phyloP scores from a whole-genome alignment of 2,797 vertebrate genomes.

The Leptatherina wallacei region DNA sequence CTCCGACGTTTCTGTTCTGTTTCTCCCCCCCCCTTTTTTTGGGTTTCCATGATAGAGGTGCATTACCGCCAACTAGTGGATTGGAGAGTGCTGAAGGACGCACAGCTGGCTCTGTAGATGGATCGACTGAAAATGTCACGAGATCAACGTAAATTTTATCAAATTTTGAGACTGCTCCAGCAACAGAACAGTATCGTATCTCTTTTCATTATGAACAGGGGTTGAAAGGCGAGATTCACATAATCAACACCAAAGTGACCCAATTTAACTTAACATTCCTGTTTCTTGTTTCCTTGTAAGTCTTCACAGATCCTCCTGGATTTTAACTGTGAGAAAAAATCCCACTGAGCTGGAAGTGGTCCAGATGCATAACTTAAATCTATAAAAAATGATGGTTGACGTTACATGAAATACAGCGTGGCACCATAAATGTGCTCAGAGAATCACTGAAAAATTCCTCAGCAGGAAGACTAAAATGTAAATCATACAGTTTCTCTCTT shows the following conservation, averaged over 20 bases:
- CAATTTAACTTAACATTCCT: neutral
- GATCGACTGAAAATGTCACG: neutral
- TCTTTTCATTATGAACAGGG: neutral
- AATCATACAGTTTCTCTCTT: constrained; percentile 28
- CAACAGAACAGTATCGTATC: neutral
- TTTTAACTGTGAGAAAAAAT: constrained; percentile 11
- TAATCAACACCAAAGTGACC: neutral
- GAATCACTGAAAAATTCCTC: constrained; percentile 4
- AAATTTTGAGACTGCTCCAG: neutral
- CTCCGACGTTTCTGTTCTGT: neutral
- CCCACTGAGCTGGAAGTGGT: neutral
- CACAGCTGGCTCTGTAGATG: neutral
- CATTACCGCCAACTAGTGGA: neutral
- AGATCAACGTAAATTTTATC: neutral
- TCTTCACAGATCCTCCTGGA: neutral
- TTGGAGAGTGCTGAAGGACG: neutral
- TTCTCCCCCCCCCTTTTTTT: too few species aligned
- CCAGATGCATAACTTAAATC: neutral
- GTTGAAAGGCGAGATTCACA: neutral
- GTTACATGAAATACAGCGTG: neutral
- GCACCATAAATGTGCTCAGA: constrained; percentile 2
- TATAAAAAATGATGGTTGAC: constrained; percentile 2
- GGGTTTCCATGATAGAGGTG: neutral
- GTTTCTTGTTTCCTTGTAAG: neutral
- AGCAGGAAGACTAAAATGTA: constrained; percentile 21